These are phyloP conservation scores for Origma solitaria DNA, from an alignment of 2,113 vertebrate genomes.

Conservation along the genomic window DNA sequence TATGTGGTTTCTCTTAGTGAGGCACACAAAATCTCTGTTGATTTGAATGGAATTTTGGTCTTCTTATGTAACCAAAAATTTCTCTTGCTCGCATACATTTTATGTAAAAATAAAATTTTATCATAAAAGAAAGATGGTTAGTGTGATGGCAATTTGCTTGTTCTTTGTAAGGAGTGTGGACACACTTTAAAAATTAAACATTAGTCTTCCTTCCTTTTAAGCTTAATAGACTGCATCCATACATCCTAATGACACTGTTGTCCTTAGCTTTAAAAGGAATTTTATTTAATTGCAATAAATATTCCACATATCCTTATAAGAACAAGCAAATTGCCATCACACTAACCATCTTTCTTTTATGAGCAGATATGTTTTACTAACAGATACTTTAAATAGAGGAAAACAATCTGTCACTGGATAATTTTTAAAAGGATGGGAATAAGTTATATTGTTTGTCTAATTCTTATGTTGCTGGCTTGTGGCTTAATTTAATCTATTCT, in stretches of 20 bases:
- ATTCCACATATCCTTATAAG: background rate
- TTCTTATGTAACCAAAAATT: background rate
- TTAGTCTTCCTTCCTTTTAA: background rate
- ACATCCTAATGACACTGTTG: background rate
- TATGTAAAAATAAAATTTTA: too few relatives aligned
- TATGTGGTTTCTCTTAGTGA: rapidly evolving
- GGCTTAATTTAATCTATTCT: background rate
- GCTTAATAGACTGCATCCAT: background rate
- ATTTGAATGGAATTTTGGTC: background rate
- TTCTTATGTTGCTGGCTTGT: background rate
- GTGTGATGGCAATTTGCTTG: too few relatives aligned
- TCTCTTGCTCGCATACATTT: background rate
- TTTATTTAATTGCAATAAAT: background rate
- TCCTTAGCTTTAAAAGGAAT: background rate
- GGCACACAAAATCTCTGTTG: background rate
- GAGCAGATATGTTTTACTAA: background rate
- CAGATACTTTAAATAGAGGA: background rate
- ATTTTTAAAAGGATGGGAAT: background rate
- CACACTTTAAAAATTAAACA: background rate
- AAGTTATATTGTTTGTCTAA: background rate
- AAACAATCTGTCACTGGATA: background rate
- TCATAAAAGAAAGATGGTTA: too few relatives aligned
- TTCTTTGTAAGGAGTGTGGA: background rate
- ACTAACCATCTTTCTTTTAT: background rate
- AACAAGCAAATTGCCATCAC: background rate